Evolutionary conservation across 92 coral and sea anemone genomes (phyloP), one percentile per base, ranked within the genome.

Genomic region (Palythoa grandis): DNA sequence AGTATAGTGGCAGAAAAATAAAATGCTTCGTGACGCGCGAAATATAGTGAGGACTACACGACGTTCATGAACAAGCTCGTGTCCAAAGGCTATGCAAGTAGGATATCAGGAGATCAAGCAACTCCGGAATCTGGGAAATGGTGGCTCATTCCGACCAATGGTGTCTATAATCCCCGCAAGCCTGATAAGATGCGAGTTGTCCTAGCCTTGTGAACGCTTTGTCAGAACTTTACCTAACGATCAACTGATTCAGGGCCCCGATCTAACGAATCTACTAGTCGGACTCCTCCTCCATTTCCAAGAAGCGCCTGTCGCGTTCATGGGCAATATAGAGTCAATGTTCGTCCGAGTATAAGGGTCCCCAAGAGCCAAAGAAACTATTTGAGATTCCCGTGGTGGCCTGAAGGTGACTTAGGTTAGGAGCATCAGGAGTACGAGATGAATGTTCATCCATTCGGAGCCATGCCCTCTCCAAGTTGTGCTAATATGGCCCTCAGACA

Each of bases 211-310:
- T 17, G 87, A 82, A 6, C 86, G 77, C 74, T 70, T 53, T 16
- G 74, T 5, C 47, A 86, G 89, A 56, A 77, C 75, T n/a, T 84
- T 89, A 43, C 79, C 84, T 19, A 89, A 89, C 69, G 88, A 89
- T 70, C 43, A 71, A 69, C 76, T 88, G 2, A 52, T 88, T 58
- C 82, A 88, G 57, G 90, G 87, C 53, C 87, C 87, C 2, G 78
- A 88, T 68, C 87, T 82, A 37, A 82, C 87, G n/a, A n/a, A n/a
- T n/a, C n/a, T n/a, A n/a, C n/a, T 92, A 0, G 90, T 87, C 7
- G 93, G 95, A 19, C 87, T 90, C 39, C 77, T 92, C 37, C 60
- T 19, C 74, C 35, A 89, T 14, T 92, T 92, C 74, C 53, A 91
- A 20, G 82, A 80, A 54, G 91, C 85, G 39, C 91, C 87, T 4